These are phyloP conservation scores for Gambusia affinis DNA, from an alignment of 2,113 vertebrate genomes.

Conservation along the genomic window DNA sequence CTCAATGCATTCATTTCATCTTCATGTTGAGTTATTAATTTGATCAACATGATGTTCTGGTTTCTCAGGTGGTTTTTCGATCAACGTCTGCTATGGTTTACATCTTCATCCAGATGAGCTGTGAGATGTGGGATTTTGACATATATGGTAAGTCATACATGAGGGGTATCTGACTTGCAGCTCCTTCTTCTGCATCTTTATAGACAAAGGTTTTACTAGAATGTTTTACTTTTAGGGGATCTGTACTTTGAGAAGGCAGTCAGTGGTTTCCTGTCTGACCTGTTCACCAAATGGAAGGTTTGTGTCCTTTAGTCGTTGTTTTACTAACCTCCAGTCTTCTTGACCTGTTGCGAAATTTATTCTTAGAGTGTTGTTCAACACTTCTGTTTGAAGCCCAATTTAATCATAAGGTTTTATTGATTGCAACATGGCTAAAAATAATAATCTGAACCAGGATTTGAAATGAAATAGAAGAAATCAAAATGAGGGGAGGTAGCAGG, in stretches of 20 bases:
- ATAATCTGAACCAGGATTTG: too few species aligned
- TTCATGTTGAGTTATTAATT: background rate
- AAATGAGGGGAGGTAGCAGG: too few species aligned
- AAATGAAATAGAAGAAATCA: too few species aligned
- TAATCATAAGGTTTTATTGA: too few species aligned
- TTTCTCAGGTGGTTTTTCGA: conserved; percentile 92
- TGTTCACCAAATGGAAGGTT: conserved; percentile 98
- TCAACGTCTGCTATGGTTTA: conserved; percentile 99
- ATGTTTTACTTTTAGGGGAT: conserved; percentile 84
- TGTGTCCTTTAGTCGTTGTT: background rate
- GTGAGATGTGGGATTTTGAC: conserved; percentile 99
- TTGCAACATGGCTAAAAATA: too few species aligned
- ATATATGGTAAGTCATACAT: conserved; percentile 87
- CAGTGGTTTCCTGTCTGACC: conserved; percentile 95
- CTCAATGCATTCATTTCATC: background rate
- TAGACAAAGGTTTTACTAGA: background rate
- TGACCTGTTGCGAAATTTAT: background rate
- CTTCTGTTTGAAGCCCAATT: too few species aligned
- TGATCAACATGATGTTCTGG: background rate
- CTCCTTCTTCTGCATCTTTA: background rate
- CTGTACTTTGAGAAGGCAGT: conserved; percentile 98
- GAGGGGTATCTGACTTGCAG: background rate
- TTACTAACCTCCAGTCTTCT: background rate
- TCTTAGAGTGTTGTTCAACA: too few species aligned
- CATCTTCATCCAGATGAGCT: conserved; percentile 99